These are phyloP conservation scores for Nemopilema nomurai DNA, from an alignment of 30 jellyfish, hydroid and myxozoan species.

Conservation along the genomic window DNA sequence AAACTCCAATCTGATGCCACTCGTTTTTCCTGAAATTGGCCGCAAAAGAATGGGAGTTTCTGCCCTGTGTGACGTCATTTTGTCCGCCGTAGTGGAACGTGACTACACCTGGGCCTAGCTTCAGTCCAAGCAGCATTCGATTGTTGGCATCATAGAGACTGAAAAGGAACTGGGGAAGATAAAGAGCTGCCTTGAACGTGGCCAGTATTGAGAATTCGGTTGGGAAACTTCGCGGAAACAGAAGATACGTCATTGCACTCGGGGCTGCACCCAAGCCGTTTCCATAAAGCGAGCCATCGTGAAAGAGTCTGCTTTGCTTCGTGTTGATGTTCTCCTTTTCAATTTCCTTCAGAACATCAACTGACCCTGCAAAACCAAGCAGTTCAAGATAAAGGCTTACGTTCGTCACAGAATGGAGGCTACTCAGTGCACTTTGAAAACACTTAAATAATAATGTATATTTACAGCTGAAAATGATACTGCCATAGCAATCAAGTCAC, in stretches of 20 bases:
- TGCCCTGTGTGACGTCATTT: slow-evolving; percentile 56
- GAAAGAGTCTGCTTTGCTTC: slow-evolving; percentile 24
- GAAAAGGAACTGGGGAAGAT: slow-evolving; percentile 63
- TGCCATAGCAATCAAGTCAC: too few species aligned
- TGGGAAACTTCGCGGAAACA: slow-evolving; percentile 74
- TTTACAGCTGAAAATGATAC: too few species aligned
- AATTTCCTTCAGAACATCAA: slow-evolving; percentile 40
- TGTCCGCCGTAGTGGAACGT: slow-evolving; percentile 59
- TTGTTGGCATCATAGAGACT: slow-evolving; percentile 88
- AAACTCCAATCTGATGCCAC: slow-evolving; percentile 82
- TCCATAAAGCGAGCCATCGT: slow-evolving; percentile 20
- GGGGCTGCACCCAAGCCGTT: slow-evolving; percentile 45
- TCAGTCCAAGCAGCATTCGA: slow-evolving; percentile 84
- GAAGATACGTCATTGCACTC: slow-evolving; percentile 67
- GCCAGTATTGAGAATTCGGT: slow-evolving; percentile 53
- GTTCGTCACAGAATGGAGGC: background rate
- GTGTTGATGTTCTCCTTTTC: slow-evolving; percentile 44
- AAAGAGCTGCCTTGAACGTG: slow-evolving; percentile 59
- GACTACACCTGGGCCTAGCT: slow-evolving; percentile 66
- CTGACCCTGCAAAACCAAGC: slow-evolving; percentile 16
- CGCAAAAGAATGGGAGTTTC: slow-evolving; percentile 60
- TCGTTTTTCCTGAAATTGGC: slow-evolving; percentile 59
- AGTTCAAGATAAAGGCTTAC: background rate
- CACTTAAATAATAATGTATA: too few species aligned
- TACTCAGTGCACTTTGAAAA: background rate